Conservation (phyloP, 2,113 vertebrate species). For the Ciconia maguari region DNA sequence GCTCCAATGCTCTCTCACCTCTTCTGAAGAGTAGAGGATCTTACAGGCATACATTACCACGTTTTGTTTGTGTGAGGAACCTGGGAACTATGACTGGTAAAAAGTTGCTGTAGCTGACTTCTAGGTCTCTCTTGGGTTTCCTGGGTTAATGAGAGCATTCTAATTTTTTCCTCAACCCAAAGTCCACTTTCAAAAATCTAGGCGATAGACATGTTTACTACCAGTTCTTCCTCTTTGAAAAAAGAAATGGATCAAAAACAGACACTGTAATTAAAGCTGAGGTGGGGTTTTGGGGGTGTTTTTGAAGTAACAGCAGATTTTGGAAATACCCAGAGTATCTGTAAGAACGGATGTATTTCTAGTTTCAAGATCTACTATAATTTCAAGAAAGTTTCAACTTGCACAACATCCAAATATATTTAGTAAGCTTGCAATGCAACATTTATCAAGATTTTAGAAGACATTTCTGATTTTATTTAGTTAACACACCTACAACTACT, state of each 20-base stretch:
- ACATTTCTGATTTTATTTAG: neutral
- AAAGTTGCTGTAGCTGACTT: neutral
- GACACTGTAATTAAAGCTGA: neutral
- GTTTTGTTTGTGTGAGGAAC: neutral
- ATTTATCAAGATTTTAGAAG: neutral
- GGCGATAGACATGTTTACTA: neutral
- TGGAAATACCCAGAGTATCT: neutral
- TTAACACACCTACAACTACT: neutral
- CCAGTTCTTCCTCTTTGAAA: neutral
- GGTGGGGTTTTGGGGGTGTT: neutral
- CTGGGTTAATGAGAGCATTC: neutral
- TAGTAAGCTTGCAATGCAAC: neutral
- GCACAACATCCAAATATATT: neutral
- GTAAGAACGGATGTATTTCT: neutral
- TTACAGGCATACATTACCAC: neutral
- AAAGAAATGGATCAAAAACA: neutral
- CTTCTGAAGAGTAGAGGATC: neutral
- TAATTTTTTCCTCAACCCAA: neutral
- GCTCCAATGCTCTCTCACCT: neutral
- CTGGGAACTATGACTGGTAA: neutral
- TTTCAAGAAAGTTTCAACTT: neutral
- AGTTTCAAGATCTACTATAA: neutral
- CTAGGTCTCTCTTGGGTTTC: neutral
- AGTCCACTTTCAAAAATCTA: neutral
- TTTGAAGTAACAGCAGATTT: neutral